Evolutionary conservation across 2,113 vertebrate genomes (phyloP), one percentile per base, ranked within the genome.

Genomic region (Trogon surrucura): DNA sequence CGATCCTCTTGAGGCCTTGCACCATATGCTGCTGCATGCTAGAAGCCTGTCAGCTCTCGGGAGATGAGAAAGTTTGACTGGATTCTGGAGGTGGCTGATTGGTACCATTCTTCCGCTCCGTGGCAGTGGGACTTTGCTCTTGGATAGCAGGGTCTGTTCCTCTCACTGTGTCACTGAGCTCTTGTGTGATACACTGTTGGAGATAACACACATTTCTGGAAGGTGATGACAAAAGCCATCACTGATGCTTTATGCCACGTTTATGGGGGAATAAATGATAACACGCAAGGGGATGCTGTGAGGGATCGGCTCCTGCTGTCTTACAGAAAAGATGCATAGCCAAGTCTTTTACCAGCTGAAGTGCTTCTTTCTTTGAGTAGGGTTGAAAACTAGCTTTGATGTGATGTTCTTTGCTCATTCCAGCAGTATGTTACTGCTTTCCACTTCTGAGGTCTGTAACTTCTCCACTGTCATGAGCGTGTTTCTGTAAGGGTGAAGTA

Each of bases 91-190:
- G 21, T 57, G 13, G 11, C 10, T 57, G 61, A 50, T 45, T 2
- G 1, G 3, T 13, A 14, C 57, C 13, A 26, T 36, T 69, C 38
- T 45, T 72, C 23, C 14, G 29, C 72, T 75, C 29, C 1, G 7
- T 5, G 2, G 20, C 1, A 3, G 13, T 6, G 4, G 5, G 3
- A 51, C 2, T 23, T 66, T 70, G 25, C 4, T 69, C 10, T 30
- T 80, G 3, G 1, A 10, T 38, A 51, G 27, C 1, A 1, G 18
- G 1, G 5, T 67, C n/a, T 74, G 2, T n/a, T 71, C n/a, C n/a
- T 61, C n/a, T 69, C 44, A 30, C 13, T 78, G 10, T 45, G 34
- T 10, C 13, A 27, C 51, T 57, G 16, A 71, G 13, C 21, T 23
- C 16, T 29, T 75, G n/a, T 32, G 19, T 73, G 47, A 60, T 11